Percentiles rank a stretch among this genome's conserved stretches.
Evolutionary conservation across 2,797 vertebrate species (phyloP).

Genomic region (Cyprinella venusta): DNA sequence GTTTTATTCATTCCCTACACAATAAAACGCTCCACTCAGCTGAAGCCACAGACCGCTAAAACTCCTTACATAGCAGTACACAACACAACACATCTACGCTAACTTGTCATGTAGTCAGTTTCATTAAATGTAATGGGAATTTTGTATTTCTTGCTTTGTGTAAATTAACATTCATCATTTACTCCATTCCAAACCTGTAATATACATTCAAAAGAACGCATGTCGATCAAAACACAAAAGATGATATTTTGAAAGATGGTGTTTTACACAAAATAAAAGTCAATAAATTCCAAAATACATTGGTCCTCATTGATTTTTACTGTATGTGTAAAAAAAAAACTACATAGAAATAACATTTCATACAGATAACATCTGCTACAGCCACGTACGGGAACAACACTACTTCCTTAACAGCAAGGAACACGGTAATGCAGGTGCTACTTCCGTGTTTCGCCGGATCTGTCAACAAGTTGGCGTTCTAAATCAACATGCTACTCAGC

Average conservation of each 20-base stretch:
- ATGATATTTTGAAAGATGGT: neutral
- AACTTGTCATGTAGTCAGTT: neutral
- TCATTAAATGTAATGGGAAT: neutral
- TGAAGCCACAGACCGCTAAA: slow-evolving; percentile 13
- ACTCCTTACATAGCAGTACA: neutral
- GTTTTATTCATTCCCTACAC: slow-evolving; percentile 35
- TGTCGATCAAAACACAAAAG: neutral
- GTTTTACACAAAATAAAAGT: neutral
- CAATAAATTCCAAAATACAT: neutral
- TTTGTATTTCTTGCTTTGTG: neutral
- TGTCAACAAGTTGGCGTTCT: too few species aligned
- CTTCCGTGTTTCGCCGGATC: too few species aligned
- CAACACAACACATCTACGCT: neutral
- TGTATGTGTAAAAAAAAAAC: neutral
- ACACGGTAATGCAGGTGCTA: too few species aligned
- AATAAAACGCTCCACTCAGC: slow-evolving; percentile 26
- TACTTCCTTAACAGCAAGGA: too few species aligned
- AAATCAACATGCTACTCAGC: too few species aligned
- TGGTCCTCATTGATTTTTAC: neutral
- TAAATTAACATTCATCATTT: neutral
- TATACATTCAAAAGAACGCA: too few species aligned
- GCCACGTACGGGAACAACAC: too few species aligned
- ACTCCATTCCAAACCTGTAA: too few species aligned
- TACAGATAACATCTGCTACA: too few species aligned
- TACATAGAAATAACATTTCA: too few species aligned